Evolutionary conservation across 2,888 invertebrate species (phyloP).

Genomic region (Entomobrya multifasciata): DNA sequence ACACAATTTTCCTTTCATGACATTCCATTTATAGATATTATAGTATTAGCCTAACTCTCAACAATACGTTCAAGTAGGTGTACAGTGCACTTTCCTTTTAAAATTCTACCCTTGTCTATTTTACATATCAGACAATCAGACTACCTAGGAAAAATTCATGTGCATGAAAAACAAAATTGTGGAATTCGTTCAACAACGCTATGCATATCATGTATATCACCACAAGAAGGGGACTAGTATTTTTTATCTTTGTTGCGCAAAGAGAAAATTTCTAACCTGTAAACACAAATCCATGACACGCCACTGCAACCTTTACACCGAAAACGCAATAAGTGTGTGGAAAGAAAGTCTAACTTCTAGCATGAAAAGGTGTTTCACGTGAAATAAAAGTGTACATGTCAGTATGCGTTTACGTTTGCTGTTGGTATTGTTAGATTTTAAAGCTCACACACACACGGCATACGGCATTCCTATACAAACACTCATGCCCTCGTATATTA

Average conservation of each 20-base stretch:
- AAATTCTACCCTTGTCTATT: background rate
- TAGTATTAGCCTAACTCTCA: background rate
- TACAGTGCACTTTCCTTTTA: background rate
- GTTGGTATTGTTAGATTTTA: too few relatives aligned
- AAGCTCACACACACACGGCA: background rate
- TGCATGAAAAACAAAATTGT: background rate
- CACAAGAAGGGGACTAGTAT: constrained; percentile 7
- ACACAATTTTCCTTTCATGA: constrained; percentile 58
- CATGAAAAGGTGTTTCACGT: constrained; percentile 18
- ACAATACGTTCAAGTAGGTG: background rate
- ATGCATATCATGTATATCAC: background rate
- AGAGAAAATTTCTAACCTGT: constrained; percentile 7
- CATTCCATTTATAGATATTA: background rate
- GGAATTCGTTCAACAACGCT: background rate
- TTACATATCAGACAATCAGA: background rate
- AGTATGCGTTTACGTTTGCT: background rate
- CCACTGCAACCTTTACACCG: background rate
- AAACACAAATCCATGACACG: constrained; percentile 7
- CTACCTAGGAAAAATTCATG: background rate
- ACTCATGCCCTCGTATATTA: too few relatives aligned
- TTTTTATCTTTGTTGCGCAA: background rate
- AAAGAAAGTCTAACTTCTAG: background rate
- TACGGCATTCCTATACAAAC: constrained; percentile 9
- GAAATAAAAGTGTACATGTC: background rate
- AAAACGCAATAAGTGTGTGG: constrained; percentile 31